Evolutionary conservation across 2,113 vertebrate species (phyloP).

Genomic region (Trogon surrucura): DNA sequence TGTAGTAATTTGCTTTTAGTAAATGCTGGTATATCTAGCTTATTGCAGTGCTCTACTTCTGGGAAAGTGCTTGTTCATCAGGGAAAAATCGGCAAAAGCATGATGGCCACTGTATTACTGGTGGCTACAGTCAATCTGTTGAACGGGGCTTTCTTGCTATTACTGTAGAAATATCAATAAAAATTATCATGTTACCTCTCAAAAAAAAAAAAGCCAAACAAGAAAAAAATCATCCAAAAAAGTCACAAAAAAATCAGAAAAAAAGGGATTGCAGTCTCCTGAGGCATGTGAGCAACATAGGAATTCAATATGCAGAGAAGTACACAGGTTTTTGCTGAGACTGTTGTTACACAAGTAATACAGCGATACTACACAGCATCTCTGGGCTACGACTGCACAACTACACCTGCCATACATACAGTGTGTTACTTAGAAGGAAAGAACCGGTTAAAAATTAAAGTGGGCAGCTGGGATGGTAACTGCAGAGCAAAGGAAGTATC

Average conservation of each 20-base stretch:
- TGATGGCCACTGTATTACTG: accelerated
- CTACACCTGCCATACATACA: neutral
- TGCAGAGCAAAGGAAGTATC: neutral
- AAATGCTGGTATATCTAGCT: neutral
- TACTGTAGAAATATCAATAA: neutral
- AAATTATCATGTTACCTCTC: neutral
- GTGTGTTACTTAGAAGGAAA: neutral
- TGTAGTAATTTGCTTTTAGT: neutral
- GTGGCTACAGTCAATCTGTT: accelerated
- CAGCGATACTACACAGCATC: neutral
- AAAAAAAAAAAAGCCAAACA: neutral
- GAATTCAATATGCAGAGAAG: neutral
- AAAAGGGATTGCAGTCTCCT: neutral
- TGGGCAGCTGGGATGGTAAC: neutral
- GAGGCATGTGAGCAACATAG: neutral
- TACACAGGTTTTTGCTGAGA: neutral
- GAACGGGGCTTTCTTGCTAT: neutral
- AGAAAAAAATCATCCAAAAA: too few species aligned
- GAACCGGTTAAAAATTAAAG: neutral
- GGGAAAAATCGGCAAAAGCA: neutral
- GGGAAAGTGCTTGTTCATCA: neutral
- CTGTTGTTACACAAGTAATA: neutral
- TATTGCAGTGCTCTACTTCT: neutral
- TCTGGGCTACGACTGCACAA: neutral
- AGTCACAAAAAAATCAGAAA: too few species aligned